A percentile compares a stretch with the other conserved stretches of the same genome.
These are phyloP conservation scores for Crotalus horridus DNA, from an alignment of 2,113 vertebrate genomes.

Conservation along the genomic window DNA sequence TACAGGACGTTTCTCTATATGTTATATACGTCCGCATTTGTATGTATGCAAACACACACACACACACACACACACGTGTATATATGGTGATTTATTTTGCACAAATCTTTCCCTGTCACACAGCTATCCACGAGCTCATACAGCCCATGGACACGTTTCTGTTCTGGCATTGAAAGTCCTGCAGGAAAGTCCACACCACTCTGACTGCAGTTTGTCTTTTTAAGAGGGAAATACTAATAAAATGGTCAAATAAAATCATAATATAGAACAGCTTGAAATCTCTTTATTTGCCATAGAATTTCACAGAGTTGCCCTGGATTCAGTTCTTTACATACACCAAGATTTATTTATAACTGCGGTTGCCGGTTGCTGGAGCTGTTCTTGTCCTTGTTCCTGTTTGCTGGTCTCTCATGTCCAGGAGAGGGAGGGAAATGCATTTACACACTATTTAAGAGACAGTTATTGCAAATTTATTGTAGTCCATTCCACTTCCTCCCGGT, in stretches of 20 bases:
- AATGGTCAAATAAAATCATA: conserved; percentile 66
- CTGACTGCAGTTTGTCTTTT: conserved; percentile 58
- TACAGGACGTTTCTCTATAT: background rate
- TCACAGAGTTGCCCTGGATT: conserved; percentile 59
- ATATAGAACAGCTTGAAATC: conserved; percentile 66
- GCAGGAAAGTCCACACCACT: conserved; percentile 30
- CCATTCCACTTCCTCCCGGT: background rate
- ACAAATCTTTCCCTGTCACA: background rate
- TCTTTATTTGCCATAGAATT: conserved; percentile 69
- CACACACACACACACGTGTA: background rate
- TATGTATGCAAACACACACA: conserved; percentile 27
- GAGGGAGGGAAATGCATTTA: conserved; percentile 32
- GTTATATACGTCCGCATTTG: conserved; percentile 19
- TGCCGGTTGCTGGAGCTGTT: background rate
- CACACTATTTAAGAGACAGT: conserved; percentile 43
- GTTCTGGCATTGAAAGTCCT: conserved; percentile 30
- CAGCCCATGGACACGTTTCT: background rate
- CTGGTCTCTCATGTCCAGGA: conserved; percentile 10
- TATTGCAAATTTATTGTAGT: conserved; percentile 28
- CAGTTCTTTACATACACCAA: conserved; percentile 60
- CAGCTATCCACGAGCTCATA: background rate
- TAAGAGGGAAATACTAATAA: conserved; percentile 59
- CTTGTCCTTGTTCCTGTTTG: background rate
- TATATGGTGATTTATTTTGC: background rate
- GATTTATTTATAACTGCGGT: conserved; percentile 10